These are phyloP conservation scores for Lithodes maja DNA, from an alignment of 2,888 invertebrate genomes.

Conservation along the genomic window DNA sequence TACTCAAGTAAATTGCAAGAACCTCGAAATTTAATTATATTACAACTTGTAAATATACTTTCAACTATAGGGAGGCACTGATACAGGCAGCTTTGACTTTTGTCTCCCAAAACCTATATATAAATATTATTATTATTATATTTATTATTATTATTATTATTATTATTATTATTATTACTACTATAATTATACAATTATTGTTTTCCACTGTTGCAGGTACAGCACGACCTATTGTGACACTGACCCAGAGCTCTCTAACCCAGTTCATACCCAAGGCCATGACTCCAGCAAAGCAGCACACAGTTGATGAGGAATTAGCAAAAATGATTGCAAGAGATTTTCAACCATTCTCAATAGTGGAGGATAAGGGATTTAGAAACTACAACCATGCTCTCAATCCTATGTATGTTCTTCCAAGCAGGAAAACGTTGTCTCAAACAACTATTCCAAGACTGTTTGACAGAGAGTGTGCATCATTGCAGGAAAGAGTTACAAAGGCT, in stretches of 20 bases:
- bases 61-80: no score
- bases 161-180: no score
- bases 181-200: not conserved
- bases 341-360: slow-evolving; percentile 3
- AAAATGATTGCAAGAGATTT: slow-evolving; percentile 25
- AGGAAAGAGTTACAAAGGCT: slow-evolving; percentile 19
- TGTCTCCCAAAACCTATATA: no score
- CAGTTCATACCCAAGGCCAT: not conserved
- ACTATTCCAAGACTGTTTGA: slow-evolving; percentile 19
- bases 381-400: not conserved
- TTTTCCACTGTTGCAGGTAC: not conserved
- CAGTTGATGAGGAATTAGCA: not conserved
- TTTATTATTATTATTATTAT: no score
- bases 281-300: not conserved
- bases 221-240: not conserved
- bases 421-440: slow-evolving; percentile 17
- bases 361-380: slow-evolving; percentile 30
- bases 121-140: no score
- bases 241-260: not conserved
- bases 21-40: not conserved
- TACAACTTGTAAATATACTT: not conserved
- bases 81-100: no score
- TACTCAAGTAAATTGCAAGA: not conserved
- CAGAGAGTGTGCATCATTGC: not conserved
- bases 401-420: slow-evolving; percentile 15